Evolutionary conservation across 1,140 invertebrate species (phyloP).

Genomic region (Drosophila kepulauana): DNA sequence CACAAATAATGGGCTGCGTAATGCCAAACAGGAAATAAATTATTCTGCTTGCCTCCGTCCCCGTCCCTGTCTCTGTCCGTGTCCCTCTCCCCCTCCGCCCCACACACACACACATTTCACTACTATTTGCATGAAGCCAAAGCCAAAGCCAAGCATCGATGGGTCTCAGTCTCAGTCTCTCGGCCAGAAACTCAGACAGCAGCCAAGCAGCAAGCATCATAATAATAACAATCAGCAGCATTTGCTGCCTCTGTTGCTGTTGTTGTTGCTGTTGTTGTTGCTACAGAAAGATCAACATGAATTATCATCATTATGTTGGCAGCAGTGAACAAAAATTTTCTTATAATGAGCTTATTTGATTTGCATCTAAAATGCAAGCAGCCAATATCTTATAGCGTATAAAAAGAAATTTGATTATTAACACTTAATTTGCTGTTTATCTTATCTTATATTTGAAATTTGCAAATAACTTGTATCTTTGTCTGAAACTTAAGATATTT

Average conservation of each 20-base stretch:
- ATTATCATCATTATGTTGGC: slow-evolving; percentile 41
- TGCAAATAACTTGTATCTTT: too few species aligned
- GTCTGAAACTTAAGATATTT: too few species aligned
- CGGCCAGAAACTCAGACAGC: slow-evolving; percentile 25
- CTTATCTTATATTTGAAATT: too few species aligned
- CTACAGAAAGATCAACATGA: slow-evolving; percentile 30
- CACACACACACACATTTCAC: too few species aligned
- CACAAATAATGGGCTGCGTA: slow-evolving; percentile 76
- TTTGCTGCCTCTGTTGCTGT: slow-evolving; percentile 42
- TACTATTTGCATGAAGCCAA: neutral
- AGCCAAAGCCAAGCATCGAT: slow-evolving; percentile 15
- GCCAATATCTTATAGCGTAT: neutral
- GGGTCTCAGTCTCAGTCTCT: neutral
- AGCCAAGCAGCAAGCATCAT: slow-evolving; percentile 26
- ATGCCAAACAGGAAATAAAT: slow-evolving; percentile 80
- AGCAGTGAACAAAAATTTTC: slow-evolving; percentile 19
- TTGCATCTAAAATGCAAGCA: neutral
- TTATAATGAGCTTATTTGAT: neutral
- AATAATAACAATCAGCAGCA: slow-evolving; percentile 76
- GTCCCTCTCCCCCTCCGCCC: too few species aligned
- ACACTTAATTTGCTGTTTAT: too few species aligned
- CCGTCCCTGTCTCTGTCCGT: too few species aligned
- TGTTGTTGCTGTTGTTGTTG: slow-evolving; percentile 33
- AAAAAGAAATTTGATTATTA: neutral
- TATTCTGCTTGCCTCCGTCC: slow-evolving; percentile 39